Evolutionary conservation across 2,113 vertebrate species (phyloP).

Genomic region (Otolemur garnettii): DNA sequence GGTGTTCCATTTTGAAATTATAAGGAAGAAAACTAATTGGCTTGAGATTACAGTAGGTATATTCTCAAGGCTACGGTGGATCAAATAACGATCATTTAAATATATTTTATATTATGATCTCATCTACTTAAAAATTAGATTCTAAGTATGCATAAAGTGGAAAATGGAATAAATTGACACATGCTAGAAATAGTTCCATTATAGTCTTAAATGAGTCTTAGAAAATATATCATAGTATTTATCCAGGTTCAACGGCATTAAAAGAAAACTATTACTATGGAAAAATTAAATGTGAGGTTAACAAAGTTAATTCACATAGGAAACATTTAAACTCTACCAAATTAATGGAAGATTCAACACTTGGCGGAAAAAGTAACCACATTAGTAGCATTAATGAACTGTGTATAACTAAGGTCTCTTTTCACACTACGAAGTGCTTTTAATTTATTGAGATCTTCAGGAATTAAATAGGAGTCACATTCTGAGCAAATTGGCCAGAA

Average conservation of each 20-base stretch:
- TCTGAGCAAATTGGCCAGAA: slow-evolving; percentile 19
- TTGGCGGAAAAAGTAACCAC: slow-evolving; percentile 25
- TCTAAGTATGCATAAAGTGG: background rate
- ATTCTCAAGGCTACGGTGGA: background rate
- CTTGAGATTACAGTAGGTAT: background rate
- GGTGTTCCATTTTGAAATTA: background rate
- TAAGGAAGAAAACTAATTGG: background rate
- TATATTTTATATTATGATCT: background rate
- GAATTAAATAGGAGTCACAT: slow-evolving; percentile 60
- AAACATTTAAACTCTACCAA: slow-evolving; percentile 16
- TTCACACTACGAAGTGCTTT: slow-evolving; percentile 52
- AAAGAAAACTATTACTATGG: slow-evolving; percentile 3
- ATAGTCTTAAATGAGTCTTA: background rate
- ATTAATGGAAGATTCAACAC: slow-evolving; percentile 57
- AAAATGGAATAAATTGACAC: background rate
- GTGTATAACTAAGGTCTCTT: slow-evolving; percentile 37
- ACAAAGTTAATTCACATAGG: slow-evolving; percentile 51
- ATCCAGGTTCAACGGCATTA: background rate
- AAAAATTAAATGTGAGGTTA: slow-evolving; percentile 68
- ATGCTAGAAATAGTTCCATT: background rate
- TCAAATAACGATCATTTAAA: background rate
- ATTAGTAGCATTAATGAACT: slow-evolving; percentile 64
- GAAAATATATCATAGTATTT: slow-evolving; percentile 18
- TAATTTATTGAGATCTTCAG: slow-evolving; percentile 59
- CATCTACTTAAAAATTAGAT: background rate